Conservation (phyloP, 2,113 vertebrate species). For the Laticauda colubrina region DNA sequence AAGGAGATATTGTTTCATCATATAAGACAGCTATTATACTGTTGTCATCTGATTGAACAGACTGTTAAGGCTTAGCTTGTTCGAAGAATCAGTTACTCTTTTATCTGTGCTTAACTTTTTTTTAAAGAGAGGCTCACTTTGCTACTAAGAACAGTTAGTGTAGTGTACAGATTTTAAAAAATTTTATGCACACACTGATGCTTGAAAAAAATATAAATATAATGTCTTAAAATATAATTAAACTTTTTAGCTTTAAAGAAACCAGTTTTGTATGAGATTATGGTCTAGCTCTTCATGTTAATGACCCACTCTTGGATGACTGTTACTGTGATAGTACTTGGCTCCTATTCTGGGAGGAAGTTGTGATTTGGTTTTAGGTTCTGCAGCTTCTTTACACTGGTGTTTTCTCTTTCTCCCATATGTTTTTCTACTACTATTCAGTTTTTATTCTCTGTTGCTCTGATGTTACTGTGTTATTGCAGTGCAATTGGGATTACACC, state of each 20-base stretch:
- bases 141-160: conserved; percentile 21
- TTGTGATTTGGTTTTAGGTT: background rate
- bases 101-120: conserved; percentile 35
- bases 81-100: conserved; percentile 21
- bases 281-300: background rate
- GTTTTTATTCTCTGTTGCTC: background rate
- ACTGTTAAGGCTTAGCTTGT: background rate
- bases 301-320: background rate
- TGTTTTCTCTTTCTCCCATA: background rate
- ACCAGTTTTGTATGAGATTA: background rate
- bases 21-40: background rate
- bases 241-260: conserved; percentile 11
- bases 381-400: background rate
- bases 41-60: conserved; percentile 13
- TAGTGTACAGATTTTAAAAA: conserved; percentile 34
- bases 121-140: conserved; percentile 34
- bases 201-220: background rate
- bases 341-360: background rate
- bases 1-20: background rate
- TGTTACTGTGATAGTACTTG: background rate
- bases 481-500: background rate
- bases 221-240: conserved; percentile 18
- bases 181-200: background rate
- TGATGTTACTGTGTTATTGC: background rate
- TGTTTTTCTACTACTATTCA: background rate